A percentile compares a stretch with the other conserved stretches of the same genome.
Evolutionary conservation across 92 coral and sea anemone species (phyloP).

Genomic region (Phenganax subtilis): DNA sequence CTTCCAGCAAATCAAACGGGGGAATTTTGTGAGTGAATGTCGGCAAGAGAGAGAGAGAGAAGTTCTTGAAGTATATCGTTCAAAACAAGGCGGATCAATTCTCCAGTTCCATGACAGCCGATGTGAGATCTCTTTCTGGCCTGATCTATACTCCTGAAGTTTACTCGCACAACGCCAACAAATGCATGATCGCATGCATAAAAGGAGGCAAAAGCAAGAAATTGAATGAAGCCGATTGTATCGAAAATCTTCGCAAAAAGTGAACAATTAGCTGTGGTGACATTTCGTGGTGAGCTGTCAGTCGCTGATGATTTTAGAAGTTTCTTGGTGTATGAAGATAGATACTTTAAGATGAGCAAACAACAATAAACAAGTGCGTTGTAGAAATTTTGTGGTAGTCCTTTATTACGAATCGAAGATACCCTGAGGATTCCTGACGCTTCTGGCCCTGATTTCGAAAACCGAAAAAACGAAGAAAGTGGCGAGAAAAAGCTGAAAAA

Average conservation of each 20-base stretch:
- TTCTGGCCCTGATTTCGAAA: neutral
- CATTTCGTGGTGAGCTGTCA: conserved; percentile 34
- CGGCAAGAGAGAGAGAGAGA: conserved; percentile 1
- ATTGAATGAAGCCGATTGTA: conserved; percentile 37
- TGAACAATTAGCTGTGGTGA: conserved; percentile 36
- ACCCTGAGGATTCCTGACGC: neutral
- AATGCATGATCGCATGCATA: conserved; percentile 23
- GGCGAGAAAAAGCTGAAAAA: neutral
- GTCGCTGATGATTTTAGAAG: neutral
- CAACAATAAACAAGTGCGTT: conserved; percentile 12
- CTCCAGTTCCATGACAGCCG: conserved; percentile 8
- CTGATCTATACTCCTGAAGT: conserved; percentile 16
- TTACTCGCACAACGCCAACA: conserved; percentile 23
- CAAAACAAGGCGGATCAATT: conserved; percentile 11
- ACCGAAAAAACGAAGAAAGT: neutral
- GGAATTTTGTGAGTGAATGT: neutral
- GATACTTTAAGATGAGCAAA: conserved; percentile 24
- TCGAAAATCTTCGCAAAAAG: conserved; percentile 36
- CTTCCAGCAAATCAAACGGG: neutral
- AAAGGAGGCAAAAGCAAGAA: conserved; percentile 23
- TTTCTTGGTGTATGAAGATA: conserved; percentile 7
- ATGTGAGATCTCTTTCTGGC: conserved; percentile 17
- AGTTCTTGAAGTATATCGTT: conserved; percentile 1
- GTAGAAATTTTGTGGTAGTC: conserved; percentile 11
- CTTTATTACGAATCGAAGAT: neutral